Evolutionary conservation across 2,888 invertebrate genomes (phyloP), one percentile per base, ranked within the genome.

Genomic region (Lasioglossum leucozonium): DNA sequence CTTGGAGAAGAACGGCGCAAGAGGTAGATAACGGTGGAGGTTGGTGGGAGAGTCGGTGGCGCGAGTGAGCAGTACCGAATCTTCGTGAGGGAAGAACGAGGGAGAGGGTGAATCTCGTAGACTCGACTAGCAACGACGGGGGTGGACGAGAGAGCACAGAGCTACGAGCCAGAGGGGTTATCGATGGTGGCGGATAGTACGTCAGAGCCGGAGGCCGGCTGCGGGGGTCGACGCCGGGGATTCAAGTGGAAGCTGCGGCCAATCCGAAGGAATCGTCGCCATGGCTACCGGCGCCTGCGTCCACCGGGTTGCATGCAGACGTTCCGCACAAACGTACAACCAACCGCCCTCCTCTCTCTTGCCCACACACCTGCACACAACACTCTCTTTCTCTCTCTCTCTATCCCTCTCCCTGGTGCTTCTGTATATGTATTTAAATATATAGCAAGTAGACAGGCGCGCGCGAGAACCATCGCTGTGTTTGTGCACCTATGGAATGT

Each of bases 191-290:
- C 90, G 92, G 93, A 93, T 92, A 91, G 90, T 88, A 89, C 90
- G 86, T 87, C 87, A 89, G 89, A 87, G 87, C 86, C 87, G 89
- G 88, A 82, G 87, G 89, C 84, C 81, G 87, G 85, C 82, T 71
- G 86, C 86, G 87, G 90, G 89, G 89, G 88, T 89, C 87, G 89
- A 89, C 89, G 91, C 90, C 89, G 92, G 93, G 93, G 93, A 92
- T 93, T 92, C 92, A 92, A 94, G 94, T 94, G 94, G 94, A 94
- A 93, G 93, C 93, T 93, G 94, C 89, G 93, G 93, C 95, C 95
- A 95, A 95, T 95, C 94, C 94, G 93, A 95, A 94, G 94, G 93
- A 95, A 93, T 93, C 93, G 94, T 95, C 93, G 92, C 92, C 94
- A 95, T 95, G 93, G 92, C 93, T 94, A 94, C 94, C 92, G 91